These are phyloP conservation scores for Aquatica leii DNA, from an alignment of 2,888 invertebrate species.

Conservation along the genomic window DNA sequence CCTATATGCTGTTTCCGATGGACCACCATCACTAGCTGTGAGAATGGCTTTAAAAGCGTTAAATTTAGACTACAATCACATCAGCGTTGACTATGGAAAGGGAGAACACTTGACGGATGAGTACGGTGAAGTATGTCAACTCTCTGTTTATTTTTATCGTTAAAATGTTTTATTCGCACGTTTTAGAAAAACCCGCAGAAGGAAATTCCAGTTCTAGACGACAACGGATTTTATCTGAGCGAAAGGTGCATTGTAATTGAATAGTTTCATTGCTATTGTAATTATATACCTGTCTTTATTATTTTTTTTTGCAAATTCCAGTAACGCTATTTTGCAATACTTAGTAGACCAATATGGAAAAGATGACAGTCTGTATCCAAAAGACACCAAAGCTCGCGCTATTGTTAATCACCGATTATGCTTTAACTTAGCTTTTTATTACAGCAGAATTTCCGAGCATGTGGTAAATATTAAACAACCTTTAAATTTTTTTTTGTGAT, in stretches of 20 bases:
- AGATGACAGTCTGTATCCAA: slow-evolving; percentile 73
- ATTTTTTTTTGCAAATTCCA: no score
- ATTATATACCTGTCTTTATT: no score
- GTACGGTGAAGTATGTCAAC: slow-evolving; percentile 67
- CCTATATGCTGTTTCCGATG: slow-evolving; percentile 78
- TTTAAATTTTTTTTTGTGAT: slow-evolving; percentile 8
- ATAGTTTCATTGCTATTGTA: slow-evolving; percentile 5
- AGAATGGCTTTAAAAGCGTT: slow-evolving; percentile 72
- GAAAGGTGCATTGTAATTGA: slow-evolving; percentile 66
- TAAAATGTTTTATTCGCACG: slow-evolving; percentile 14
- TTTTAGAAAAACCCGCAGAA: slow-evolving; percentile 79
- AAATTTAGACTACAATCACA: slow-evolving; percentile 69
- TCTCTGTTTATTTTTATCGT: not conserved
- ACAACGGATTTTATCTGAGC: slow-evolving; percentile 78
- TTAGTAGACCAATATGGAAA: slow-evolving; percentile 78
- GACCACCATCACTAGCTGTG: slow-evolving; percentile 80
- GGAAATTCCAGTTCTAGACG: slow-evolving; percentile 81
- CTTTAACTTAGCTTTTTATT: slow-evolving; percentile 80
- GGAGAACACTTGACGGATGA: slow-evolving; percentile 79
- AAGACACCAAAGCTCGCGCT: slow-evolving; percentile 73
- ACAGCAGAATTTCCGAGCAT: slow-evolving; percentile 72
- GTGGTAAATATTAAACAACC: slow-evolving; percentile 62
- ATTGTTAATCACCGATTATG: slow-evolving; percentile 81
- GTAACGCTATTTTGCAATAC: slow-evolving; percentile 73
- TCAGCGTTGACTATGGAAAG: slow-evolving; percentile 73